Conservation (phyloP, 2,113 vertebrate species). For the Podiceps cristatus region DNA sequence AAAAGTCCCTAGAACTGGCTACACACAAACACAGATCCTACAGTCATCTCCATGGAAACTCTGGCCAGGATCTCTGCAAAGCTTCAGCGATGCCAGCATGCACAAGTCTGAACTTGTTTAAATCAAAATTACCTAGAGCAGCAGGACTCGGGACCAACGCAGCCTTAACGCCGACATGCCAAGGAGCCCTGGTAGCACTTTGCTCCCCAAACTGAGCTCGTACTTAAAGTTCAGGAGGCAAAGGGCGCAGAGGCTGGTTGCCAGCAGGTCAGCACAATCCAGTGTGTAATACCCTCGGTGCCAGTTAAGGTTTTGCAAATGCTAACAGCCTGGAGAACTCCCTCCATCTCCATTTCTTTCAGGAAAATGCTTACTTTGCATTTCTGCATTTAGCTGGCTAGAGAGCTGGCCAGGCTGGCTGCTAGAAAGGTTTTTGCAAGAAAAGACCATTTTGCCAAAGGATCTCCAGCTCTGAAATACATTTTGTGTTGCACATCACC, state of each 20-base stretch:
- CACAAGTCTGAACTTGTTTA: not conserved
- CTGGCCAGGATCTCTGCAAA: not conserved
- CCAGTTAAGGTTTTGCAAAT: not conserved
- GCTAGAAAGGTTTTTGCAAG: not conserved
- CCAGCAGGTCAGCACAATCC: not conserved
- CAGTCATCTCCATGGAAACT: not conserved
- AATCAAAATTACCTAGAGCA: not conserved
- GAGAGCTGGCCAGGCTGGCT: not conserved
- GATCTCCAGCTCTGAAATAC: not conserved
- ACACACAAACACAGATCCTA: not conserved
- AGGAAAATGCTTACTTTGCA: not conserved
- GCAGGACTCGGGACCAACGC: not conserved
- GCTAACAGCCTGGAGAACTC: not conserved
- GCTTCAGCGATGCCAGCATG: not conserved
- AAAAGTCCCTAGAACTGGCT: not conserved
- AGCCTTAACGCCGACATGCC: not conserved
- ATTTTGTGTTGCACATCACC: not conserved
- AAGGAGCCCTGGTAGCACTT: not conserved
- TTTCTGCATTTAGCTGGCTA: not conserved
- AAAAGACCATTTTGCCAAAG: not conserved
- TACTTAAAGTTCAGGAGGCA: not conserved
- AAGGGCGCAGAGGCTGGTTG: not conserved
- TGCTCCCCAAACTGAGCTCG: accelerated
- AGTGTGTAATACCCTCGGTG: not conserved
- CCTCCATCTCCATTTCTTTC: not conserved